A percentile compares a stretch with the other conserved stretches of the same genome.
These are phyloP conservation scores for Sphaerophoria taeniata DNA, from an alignment of 2,888 invertebrate genomes.

Conservation along the genomic window DNA sequence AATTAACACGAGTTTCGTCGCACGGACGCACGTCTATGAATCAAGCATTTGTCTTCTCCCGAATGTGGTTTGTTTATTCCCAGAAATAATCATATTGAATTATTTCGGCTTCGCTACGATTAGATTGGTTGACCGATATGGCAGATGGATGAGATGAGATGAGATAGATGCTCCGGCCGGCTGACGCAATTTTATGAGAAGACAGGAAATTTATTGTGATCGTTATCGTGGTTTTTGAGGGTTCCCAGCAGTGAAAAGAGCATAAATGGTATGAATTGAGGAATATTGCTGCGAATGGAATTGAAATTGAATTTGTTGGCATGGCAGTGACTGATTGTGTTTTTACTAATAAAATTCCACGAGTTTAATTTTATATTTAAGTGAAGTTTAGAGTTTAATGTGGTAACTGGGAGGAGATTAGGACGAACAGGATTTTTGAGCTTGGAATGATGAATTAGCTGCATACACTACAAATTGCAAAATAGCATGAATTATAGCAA, in stretches of 20 bases:
- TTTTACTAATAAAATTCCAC: constrained; percentile 7
- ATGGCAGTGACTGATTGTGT: no score
- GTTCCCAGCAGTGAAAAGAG: neutral
- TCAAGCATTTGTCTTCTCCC: neutral
- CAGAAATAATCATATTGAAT: constrained; percentile 27
- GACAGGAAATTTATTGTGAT: neutral
- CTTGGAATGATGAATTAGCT: no score
- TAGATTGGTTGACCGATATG: neutral
- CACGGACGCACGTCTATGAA: neutral
- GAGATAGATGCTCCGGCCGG: neutral
- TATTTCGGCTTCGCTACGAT: constrained; percentile 27
- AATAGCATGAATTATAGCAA: no score
- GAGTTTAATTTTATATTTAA: neutral
- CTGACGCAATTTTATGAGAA: constrained; percentile 17
- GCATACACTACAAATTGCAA: no score
- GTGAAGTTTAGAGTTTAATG: neutral
- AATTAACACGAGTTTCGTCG: neutral
- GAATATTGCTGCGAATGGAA: no score
- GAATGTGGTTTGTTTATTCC: neutral
- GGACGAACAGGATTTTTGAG: no score
- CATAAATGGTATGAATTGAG: neutral
- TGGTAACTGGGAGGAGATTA: no score
- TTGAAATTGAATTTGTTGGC: no score
- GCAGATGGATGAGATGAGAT: no score
- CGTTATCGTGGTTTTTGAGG: neutral